These are phyloP conservation scores for Sphaeramia orbicularis DNA, from an alignment of 2,797 vertebrate genomes.

Conservation along the genomic window DNA sequence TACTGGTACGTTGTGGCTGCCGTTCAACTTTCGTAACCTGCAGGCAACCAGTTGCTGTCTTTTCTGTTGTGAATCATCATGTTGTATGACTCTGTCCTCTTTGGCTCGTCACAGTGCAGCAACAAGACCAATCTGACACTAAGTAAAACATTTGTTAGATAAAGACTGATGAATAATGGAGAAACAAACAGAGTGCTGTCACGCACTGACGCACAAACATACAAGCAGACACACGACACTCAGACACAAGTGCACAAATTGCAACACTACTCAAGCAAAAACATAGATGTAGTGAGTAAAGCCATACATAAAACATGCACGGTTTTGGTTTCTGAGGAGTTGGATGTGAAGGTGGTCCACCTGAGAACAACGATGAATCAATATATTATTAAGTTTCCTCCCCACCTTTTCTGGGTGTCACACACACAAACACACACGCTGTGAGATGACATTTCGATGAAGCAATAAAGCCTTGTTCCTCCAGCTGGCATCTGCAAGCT, in stretches of 20 bases:
- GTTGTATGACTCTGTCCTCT: conserved; percentile 29
- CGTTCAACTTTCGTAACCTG: conserved; percentile 31
- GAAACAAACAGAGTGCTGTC: conserved; percentile 42
- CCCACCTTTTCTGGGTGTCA: conserved; percentile 37
- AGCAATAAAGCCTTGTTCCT: conserved; percentile 74
- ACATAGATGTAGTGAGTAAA: conserved; percentile 3
- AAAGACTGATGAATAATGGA: conserved; percentile 57
- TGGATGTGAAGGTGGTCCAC: conserved; percentile 40
- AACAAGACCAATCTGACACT: conserved; percentile 41
- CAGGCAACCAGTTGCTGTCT: conserved; percentile 50
- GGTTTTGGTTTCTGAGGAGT: conserved; percentile 38
- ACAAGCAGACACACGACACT: neutral
- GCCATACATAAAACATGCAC: conserved; percentile 47
- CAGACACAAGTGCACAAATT: conserved; percentile 6
- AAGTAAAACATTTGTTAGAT: conserved; percentile 61
- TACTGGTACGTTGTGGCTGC: conserved; percentile 11
- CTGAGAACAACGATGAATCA: conserved; percentile 45
- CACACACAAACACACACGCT: conserved; percentile 42
- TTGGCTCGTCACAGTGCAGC: conserved; percentile 21
- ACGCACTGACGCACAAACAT: conserved; percentile 9
- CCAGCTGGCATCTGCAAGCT: conserved; percentile 77
- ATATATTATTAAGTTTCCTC: conserved; percentile 68
- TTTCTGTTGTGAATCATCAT: conserved; percentile 55
- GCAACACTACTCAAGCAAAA: conserved; percentile 11
- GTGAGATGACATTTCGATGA: conserved; percentile 76